Percentiles rank a stretch among this genome's conserved stretches.
These are phyloP conservation scores for Drosophila lowei DNA, from an alignment of 1,140 invertebrate genomes.

Conservation along the genomic window DNA sequence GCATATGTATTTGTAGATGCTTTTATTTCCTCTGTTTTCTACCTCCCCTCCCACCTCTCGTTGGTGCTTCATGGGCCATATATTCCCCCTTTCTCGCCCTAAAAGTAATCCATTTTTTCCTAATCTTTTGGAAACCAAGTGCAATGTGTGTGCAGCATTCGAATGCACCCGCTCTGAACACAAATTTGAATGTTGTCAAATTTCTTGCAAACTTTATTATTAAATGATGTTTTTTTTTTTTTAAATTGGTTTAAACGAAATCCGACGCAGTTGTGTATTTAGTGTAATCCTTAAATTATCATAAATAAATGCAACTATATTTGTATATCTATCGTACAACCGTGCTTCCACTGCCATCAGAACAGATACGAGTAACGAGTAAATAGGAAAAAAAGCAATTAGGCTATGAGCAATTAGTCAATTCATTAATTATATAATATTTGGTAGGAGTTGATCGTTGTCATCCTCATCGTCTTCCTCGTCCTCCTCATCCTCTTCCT, in stretches of 20 bases:
- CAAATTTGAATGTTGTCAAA: slow-evolving; percentile 8
- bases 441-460: slow-evolving; percentile 77
- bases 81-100: neutral
- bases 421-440: slow-evolving; percentile 58
- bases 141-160: slow-evolving; percentile 46
- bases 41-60: neutral
- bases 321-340: slow-evolving; percentile 22
- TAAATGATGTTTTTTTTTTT: slow-evolving; percentile 42
- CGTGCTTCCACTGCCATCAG: too few species aligned
- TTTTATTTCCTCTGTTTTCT: neutral
- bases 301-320: slow-evolving; percentile 66
- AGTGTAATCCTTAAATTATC: slow-evolving; percentile 10
- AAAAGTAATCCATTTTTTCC: slow-evolving; percentile 11
- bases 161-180: neutral
- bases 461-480: slow-evolving; percentile 71
- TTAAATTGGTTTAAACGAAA: slow-evolving; percentile 60
- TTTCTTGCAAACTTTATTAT: slow-evolving; percentile 35
- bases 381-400: too few species aligned
- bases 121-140: slow-evolving; percentile 56
- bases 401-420: too few species aligned
- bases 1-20: slow-evolving; percentile 12
- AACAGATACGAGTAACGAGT: too few species aligned
- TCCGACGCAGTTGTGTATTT: slow-evolving; percentile 26
- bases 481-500: slow-evolving; percentile 63
- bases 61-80: slow-evolving; percentile 60